Percentiles rank a stretch among this genome's conserved stretches.
phyloP scores from a whole-genome alignment of 2,113 vertebrate genomes.

The Pituophis catenifer region DNA sequence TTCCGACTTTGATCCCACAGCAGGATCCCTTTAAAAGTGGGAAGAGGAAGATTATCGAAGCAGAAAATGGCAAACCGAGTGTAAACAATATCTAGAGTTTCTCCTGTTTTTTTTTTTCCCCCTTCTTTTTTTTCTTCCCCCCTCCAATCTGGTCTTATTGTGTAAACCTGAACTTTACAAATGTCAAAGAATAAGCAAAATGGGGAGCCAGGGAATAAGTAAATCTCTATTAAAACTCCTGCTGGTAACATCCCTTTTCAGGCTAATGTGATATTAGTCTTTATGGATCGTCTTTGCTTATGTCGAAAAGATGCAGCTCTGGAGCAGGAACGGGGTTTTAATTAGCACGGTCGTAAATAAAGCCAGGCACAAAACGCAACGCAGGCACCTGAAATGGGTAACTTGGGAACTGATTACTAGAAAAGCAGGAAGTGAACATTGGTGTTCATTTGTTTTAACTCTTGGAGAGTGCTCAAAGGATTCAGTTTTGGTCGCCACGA shows the following conservation, averaged over 20 bases:
- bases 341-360: not conserved
- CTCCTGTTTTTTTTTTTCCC: not conserved
- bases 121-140: too few species aligned
- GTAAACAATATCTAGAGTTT: not conserved
- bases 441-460: not conserved
- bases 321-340: constrained; percentile 10
- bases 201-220: constrained; percentile 26
- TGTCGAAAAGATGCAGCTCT: constrained; percentile 15
- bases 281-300: not conserved
- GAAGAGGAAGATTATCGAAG: not conserved
- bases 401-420: not conserved
- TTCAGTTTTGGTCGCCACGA: too few species aligned
- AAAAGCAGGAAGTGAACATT: not conserved
- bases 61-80: constrained; percentile 10
- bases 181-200: constrained; percentile 55
- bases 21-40: not conserved
- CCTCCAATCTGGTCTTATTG: constrained; percentile 45
- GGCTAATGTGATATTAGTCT: constrained; percentile 12
- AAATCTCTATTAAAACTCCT: constrained; percentile 41
- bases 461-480: not conserved
- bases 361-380: not conserved
- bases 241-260: not conserved
- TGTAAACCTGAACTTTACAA: constrained; percentile 65
- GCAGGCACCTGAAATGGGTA: not conserved
- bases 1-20: not conserved